Evolutionary conservation across 2,888 invertebrate species (phyloP).

Genomic region (Galerucella pusilla): DNA sequence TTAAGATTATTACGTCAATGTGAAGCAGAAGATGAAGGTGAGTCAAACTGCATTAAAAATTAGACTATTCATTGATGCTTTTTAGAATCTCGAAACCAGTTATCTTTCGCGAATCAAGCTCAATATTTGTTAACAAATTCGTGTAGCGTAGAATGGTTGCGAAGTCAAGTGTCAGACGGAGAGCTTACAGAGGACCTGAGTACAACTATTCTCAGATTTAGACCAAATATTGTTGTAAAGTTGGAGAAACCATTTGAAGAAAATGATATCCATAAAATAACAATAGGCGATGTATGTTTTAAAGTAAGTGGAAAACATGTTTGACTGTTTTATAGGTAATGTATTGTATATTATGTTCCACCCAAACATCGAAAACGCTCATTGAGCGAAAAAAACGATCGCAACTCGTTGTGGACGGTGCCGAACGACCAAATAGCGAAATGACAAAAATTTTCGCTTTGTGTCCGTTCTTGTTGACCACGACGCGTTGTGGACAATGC

Average conservation of each 20-base stretch:
- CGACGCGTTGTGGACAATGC: no score
- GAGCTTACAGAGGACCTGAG: slow-evolving; percentile 69
- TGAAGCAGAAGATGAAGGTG: slow-evolving; percentile 36
- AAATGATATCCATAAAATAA: slow-evolving; percentile 74
- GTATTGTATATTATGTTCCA: no score
- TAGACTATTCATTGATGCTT: slow-evolving; percentile 1
- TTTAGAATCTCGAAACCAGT: slow-evolving; percentile 56
- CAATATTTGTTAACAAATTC: slow-evolving; percentile 86
- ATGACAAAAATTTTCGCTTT: no score
- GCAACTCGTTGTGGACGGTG: no score
- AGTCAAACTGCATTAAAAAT: background rate
- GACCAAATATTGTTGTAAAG: slow-evolving; percentile 89
- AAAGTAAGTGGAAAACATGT: slow-evolving; percentile 66
- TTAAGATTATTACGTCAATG: slow-evolving; percentile 76
- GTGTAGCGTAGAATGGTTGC: slow-evolving; percentile 80
- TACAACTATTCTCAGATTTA: slow-evolving; percentile 76
- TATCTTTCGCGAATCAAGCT: slow-evolving; percentile 84
- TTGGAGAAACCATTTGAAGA: slow-evolving; percentile 82
- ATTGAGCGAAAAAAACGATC: no score
- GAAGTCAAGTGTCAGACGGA: slow-evolving; percentile 70
- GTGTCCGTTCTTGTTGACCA: no score
- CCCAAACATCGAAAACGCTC: no score
- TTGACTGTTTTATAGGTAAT: background rate
- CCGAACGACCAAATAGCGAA: no score
- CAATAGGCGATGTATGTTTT: slow-evolving; percentile 74